phyloP scores from a whole-genome alignment of 2,888 invertebrate species.

The Heliconius cydno region DNA sequence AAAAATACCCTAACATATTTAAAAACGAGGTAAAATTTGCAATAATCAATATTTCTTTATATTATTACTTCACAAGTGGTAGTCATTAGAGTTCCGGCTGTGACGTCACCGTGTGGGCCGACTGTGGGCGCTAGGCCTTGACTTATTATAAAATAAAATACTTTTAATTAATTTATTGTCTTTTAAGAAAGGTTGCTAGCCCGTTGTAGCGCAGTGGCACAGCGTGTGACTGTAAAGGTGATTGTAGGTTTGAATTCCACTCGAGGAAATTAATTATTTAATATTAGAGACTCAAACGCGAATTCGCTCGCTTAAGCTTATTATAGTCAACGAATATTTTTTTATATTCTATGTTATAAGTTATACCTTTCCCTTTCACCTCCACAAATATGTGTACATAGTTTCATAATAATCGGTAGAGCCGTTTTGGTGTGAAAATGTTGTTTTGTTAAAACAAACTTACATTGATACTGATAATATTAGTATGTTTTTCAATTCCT shows the following conservation, averaged over 20 bases:
- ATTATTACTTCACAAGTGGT: not conserved
- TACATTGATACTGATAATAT: too few relatives aligned
- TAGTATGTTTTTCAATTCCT: too few relatives aligned
- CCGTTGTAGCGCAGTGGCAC: not conserved
- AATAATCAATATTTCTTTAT: not conserved
- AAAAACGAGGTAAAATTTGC: slow-evolving; percentile 1
- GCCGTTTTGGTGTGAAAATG: too few relatives aligned
- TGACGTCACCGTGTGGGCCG: slow-evolving; percentile 50
- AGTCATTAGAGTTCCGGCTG: slow-evolving; percentile 40
- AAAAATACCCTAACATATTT: not conserved
- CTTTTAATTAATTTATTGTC: slow-evolving; percentile 3
- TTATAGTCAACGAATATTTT: too few relatives aligned
- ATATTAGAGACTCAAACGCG: too few relatives aligned
- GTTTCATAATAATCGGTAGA: too few relatives aligned
- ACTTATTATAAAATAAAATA: slow-evolving; percentile 39
- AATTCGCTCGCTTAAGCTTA: too few relatives aligned
- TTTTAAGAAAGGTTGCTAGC: not conserved
- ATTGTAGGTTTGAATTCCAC: not conserved
- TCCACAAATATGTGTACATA: too few relatives aligned
- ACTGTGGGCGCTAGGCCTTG: slow-evolving; percentile 50
- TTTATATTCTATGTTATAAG: too few relatives aligned
- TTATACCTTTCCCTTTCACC: too few relatives aligned
- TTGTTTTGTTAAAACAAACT: too few relatives aligned
- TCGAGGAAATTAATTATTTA: not conserved
- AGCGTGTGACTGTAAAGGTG: not conserved